A percentile compares a stretch with the other conserved stretches of the same genome.
Conservation (phyloP, 2,888 invertebrate species). For the Rhaphigaster nebulosa region DNA sequence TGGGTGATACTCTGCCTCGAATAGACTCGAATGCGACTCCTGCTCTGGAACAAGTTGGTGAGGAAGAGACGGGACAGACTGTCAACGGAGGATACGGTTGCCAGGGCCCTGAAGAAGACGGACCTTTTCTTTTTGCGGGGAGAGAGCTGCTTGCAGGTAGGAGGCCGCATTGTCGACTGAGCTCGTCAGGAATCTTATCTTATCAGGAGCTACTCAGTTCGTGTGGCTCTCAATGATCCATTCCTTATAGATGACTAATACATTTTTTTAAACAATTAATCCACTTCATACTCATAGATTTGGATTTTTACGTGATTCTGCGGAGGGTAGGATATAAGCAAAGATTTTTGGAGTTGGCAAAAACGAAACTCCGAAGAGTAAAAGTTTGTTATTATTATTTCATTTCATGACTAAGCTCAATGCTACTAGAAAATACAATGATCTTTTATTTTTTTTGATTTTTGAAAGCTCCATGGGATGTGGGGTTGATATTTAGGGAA, state of each 20-base stretch:
- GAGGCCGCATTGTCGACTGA: constrained; percentile 23
- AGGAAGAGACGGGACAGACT: neutral
- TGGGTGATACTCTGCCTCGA: constrained; percentile 1
- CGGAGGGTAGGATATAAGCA: too few species aligned
- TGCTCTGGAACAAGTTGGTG: neutral
- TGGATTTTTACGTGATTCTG: too few species aligned
- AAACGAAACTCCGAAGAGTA: too few species aligned
- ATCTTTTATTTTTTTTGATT: too few species aligned
- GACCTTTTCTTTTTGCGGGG: constrained; percentile 32
- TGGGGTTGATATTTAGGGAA: too few species aligned
- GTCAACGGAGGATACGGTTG: neutral
- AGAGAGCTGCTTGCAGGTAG: neutral
- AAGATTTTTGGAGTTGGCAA: too few species aligned
- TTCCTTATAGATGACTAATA: neutral
- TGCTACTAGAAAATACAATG: too few species aligned
- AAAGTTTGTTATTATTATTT: too few species aligned
- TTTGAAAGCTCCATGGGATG: too few species aligned
- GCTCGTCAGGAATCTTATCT: neutral
- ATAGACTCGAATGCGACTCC: neutral
- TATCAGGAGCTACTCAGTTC: neutral
- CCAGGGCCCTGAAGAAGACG: neutral
- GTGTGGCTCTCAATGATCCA: neutral
- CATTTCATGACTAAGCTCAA: too few species aligned
- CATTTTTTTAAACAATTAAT: neutral
- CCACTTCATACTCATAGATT: neutral